Conservation (phyloP, 1,140 invertebrate species). For the Micrasema longulum region DNA sequence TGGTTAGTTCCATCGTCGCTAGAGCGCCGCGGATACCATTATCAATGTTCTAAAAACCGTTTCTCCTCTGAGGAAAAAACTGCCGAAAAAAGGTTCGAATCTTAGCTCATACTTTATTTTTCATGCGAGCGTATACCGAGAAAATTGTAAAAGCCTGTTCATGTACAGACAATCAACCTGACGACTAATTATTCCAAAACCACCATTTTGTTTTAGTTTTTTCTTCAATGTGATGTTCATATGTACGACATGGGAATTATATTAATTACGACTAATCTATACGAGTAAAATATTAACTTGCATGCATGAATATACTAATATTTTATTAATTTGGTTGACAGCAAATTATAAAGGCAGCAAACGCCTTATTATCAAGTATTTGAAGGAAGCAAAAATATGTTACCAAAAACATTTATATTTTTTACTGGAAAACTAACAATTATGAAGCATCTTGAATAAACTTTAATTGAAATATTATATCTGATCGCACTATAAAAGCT, state of each 20-base stretch:
- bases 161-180: not conserved
- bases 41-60: not conserved
- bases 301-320: constrained; percentile 13
- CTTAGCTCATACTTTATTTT: not conserved
- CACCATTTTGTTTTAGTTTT: not conserved
- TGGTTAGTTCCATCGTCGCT: constrained; percentile 33
- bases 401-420: constrained; percentile 2
- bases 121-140: not conserved
- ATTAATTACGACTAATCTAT: not conserved
- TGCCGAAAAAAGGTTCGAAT: constrained; percentile 1
- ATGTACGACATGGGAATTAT: constrained; percentile 50
- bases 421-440: not conserved
- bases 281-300: constrained; percentile 28
- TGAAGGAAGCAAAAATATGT: too few species aligned
- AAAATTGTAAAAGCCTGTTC: not conserved
- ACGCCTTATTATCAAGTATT: not conserved
- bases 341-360: too few species aligned
- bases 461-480: too few species aligned
- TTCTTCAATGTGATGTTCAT: constrained; percentile 29
- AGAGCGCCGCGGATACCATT: constrained; percentile 3
- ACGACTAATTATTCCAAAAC: constrained; percentile 16
- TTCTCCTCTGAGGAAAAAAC: too few species aligned
- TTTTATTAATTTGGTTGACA: too few species aligned
- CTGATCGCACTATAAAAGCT: too few species aligned
- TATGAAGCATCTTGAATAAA: too few species aligned